A percentile compares a stretch with the other conserved stretches of the same genome.
Conservation (phyloP, 1,140 invertebrate species). For the Saxidomus purpurata region DNA sequence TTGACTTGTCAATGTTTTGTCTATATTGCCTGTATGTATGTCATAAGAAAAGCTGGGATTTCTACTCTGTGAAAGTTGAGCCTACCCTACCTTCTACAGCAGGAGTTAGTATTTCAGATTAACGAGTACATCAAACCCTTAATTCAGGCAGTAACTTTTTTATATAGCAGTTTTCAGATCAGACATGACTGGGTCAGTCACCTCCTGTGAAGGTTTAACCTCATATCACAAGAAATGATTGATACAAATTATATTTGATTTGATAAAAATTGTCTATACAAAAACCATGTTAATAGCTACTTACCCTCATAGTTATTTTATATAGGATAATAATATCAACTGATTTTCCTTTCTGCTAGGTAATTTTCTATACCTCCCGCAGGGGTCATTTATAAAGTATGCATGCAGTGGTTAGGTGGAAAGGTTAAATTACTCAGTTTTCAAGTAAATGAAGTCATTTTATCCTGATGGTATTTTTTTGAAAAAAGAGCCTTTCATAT, state of each 20-base stretch:
- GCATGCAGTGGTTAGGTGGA: neutral
- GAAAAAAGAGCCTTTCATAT: no score
- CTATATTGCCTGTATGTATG: no score
- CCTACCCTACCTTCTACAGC: neutral
- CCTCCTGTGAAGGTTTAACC: neutral
- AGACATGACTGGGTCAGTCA: neutral
- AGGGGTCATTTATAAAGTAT: slow-evolving; percentile 6
- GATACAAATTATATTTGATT: slow-evolving; percentile 57
- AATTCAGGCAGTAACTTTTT: neutral
- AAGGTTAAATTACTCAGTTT: neutral
- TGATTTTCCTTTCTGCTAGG: slow-evolving; percentile 9
- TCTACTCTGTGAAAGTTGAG: neutral
- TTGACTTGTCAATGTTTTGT: no score
- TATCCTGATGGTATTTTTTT: neutral
- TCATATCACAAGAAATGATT: slow-evolving; percentile 2
- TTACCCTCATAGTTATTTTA: slow-evolving; percentile 31
- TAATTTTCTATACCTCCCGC: slow-evolving; percentile 38
- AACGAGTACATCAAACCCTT: neutral
- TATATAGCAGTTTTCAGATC: neutral
- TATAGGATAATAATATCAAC: slow-evolving; percentile 30
- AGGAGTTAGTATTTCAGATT: slow-evolving; percentile 7
- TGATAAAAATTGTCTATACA: slow-evolving; percentile 43
- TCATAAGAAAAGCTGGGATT: no score
- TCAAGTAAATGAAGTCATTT: neutral
- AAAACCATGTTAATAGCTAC: slow-evolving; percentile 27